Evolutionary conservation across 1,140 invertebrate genomes (phyloP).

Genomic region (Lysiphlebus fabarum): DNA sequence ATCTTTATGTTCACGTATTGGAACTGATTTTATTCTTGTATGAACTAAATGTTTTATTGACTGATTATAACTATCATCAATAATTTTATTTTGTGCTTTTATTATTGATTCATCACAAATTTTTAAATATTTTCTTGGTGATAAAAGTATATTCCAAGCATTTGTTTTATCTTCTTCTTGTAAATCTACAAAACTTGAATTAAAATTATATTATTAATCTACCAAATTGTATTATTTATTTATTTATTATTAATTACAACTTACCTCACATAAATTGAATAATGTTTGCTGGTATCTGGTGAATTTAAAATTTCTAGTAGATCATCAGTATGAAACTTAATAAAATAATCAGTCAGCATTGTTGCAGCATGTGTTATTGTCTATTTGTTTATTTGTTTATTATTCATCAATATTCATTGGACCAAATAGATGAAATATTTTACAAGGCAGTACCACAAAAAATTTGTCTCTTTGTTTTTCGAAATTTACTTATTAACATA

Average conservation of each 20-base stretch:
- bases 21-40: slow-evolving; percentile 41
- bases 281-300: slow-evolving; percentile 41
- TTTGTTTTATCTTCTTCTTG: slow-evolving; percentile 38
- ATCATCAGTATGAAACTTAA: slow-evolving; percentile 44
- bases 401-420: too few relatives aligned
- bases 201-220: slow-evolving; percentile 43
- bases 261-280: slow-evolving; percentile 56
- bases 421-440: too few relatives aligned
- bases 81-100: slow-evolving; percentile 60
- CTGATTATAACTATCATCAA: slow-evolving; percentile 43
- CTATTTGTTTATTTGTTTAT: too few relatives aligned
- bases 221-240: not conserved
- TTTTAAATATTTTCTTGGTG: slow-evolving; percentile 59
- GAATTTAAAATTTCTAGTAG: slow-evolving; percentile 50
- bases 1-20: slow-evolving; percentile 36
- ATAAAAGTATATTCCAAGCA: slow-evolving; percentile 58
- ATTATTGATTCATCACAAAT: slow-evolving; percentile 63
- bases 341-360: slow-evolving; percentile 47
- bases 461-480: too few relatives aligned
- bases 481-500: too few relatives aligned
- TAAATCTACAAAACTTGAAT: slow-evolving; percentile 62
- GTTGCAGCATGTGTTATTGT: slow-evolving; percentile 4
- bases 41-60: slow-evolving; percentile 62
- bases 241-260: slow-evolving; percentile 20
- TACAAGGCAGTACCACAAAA: too few relatives aligned